phyloP scores from a whole-genome alignment of 2,888 invertebrate species.

The Nudaria mundana region DNA sequence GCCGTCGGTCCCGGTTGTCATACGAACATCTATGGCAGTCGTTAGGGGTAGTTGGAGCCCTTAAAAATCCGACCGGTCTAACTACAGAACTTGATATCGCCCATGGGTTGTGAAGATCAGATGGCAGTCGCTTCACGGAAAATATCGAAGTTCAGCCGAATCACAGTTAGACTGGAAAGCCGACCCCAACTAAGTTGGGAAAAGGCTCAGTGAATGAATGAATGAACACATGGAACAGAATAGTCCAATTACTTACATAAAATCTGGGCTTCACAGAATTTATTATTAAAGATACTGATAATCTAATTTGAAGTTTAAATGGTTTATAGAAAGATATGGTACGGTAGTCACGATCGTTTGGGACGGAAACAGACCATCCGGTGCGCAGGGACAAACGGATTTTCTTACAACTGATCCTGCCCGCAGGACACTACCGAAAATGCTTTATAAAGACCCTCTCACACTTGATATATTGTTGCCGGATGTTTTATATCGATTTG shows the following conservation, averaged over 20 bases:
- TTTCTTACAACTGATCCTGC: constrained; percentile 52
- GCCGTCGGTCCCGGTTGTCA: too few species aligned
- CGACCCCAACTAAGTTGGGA: too few species aligned
- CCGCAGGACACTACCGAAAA: constrained; percentile 59
- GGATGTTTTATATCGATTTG: constrained; percentile 61
- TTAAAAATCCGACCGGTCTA: too few species aligned
- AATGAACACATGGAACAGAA: too few species aligned
- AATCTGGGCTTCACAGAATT: background rate
- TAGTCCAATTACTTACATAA: background rate
- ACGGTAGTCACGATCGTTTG: constrained; percentile 43
- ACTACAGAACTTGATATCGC: too few species aligned
- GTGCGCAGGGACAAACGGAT: constrained; percentile 42
- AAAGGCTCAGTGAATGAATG: too few species aligned
- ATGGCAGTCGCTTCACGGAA: too few species aligned
- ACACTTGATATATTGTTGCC: constrained; percentile 60
- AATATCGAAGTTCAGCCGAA: too few species aligned
- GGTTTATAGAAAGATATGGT: constrained; percentile 30
- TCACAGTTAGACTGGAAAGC: too few species aligned
- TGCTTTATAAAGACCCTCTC: constrained; percentile 54
- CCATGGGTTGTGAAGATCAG: too few species aligned
- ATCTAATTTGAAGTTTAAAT: constrained; percentile 20
- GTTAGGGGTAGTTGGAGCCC: too few species aligned
- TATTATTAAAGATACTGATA: constrained; percentile 10
- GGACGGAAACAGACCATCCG: constrained; percentile 59
- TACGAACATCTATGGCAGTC: too few species aligned